phyloP scores from a whole-genome alignment of 1,140 invertebrate genomes.

The Panagrolaimus sp. region DNA sequence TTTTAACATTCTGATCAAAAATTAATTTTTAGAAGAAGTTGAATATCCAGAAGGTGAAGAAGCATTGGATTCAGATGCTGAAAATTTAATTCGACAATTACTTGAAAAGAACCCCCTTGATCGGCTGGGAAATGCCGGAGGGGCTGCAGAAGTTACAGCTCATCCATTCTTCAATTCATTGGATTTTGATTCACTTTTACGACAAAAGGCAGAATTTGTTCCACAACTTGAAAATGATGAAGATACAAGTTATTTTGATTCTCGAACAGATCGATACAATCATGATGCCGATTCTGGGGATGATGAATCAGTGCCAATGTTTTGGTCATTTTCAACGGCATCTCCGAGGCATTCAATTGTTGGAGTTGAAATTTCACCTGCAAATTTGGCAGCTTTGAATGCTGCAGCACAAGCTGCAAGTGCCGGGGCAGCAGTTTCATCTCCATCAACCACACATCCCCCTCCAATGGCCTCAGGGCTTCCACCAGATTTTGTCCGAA shows the following conservation, averaged over 20 bases:
- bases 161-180: conserved; percentile 85
- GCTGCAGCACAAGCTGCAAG: conserved; percentile 17
- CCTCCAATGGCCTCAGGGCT: neutral
- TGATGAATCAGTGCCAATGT: conserved; percentile 56
- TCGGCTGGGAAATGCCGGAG: conserved; percentile 77
- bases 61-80: conserved; percentile 78
- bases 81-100: conserved; percentile 81
- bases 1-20: neutral
- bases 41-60: conserved; percentile 81
- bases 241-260: conserved; percentile 97
- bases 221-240: conserved; percentile 93
- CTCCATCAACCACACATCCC: neutral
- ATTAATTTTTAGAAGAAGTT: conserved; percentile 9
- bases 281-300: conserved; percentile 54
- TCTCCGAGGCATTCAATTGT: conserved; percentile 43
- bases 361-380: conserved; percentile 32
- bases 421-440: neutral
- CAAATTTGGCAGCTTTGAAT: conserved; percentile 29
- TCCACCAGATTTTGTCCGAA: neutral
- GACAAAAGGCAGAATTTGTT: conserved; percentile 98
- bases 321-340: conserved; percentile 49
- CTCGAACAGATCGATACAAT: conserved; percentile 56
- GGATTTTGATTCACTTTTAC: conserved; percentile 89
- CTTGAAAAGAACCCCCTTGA: conserved; percentile 87
- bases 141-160: conserved; percentile 90